Conservation (phyloP, 2,113 vertebrate species). For the Gymnobelideus leadbeateri region DNA sequence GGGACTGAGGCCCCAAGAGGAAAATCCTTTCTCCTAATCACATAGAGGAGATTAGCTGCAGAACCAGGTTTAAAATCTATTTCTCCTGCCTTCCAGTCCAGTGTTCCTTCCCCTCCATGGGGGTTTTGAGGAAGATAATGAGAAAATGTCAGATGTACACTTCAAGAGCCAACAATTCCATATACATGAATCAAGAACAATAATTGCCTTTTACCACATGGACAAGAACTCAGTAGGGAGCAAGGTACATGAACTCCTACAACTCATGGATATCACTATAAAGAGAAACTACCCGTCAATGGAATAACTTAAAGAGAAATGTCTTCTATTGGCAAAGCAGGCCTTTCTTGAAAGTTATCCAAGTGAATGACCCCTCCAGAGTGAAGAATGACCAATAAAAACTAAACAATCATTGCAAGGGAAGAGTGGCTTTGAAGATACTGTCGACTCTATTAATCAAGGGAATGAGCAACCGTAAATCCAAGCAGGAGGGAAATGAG, state of each 20-base stretch:
- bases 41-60: background rate
- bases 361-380: conserved; percentile 56
- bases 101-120: background rate
- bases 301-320: conserved; percentile 61
- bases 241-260: background rate
- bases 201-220: background rate
- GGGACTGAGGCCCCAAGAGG: background rate
- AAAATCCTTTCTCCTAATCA: background rate
- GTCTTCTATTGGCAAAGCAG: conserved; percentile 56
- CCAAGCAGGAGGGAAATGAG: conserved; percentile 52
- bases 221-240: background rate
- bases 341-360: conserved; percentile 57
- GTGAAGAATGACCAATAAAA: conserved; percentile 60
- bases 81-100: background rate
- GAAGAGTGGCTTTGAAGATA: conserved; percentile 56
- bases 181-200: background rate
- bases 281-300: conserved; percentile 58
- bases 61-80: background rate
- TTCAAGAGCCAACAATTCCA: background rate
- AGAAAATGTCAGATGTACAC: background rate
- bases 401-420: conserved; percentile 48
- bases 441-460: conserved; percentile 61
- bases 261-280: background rate
- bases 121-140: background rate
- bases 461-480: conserved; percentile 66